Percentiles rank a stretch among this genome's conserved stretches.
Conservation (phyloP, 2,888 invertebrate species). For the Branchipolynoe longqiensis region DNA sequence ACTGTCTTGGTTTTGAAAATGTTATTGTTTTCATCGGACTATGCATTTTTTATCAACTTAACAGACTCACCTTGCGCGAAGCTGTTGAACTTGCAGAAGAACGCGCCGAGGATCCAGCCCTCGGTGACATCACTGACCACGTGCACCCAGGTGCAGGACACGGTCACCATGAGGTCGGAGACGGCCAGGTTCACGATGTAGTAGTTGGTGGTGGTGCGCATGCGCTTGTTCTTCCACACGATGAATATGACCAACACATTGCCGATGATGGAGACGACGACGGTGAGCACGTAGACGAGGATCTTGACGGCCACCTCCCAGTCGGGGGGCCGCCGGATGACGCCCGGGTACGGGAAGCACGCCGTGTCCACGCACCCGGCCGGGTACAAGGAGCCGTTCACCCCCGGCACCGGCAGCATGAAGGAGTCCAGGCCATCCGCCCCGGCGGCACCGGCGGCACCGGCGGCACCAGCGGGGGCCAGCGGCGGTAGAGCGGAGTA, state of each 20-base stretch:
- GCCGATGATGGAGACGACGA: constrained; percentile 61
- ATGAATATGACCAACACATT: constrained; percentile 63
- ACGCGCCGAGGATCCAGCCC: constrained; percentile 88
- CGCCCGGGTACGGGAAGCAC: constrained; percentile 56
- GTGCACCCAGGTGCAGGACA: constrained; percentile 88
- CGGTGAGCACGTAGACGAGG: constrained; percentile 61
- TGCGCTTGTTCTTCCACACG: constrained; percentile 67
- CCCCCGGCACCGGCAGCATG: neutral
- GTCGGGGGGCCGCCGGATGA: constrained; percentile 45
- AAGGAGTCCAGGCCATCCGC: too few species aligned
- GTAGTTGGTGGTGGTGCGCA: constrained; percentile 79
- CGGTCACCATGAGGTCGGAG: constrained; percentile 75
- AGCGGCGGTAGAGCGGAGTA: too few species aligned
- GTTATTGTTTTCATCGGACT: too few species aligned
- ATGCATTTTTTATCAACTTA: too few species aligned
- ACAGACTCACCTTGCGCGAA: constrained; percentile 87
- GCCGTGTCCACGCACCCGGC: constrained; percentile 13
- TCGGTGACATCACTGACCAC: constrained; percentile 89
- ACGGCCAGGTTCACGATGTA: constrained; percentile 79
- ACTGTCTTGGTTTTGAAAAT: too few species aligned
- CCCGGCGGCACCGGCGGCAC: too few species aligned
- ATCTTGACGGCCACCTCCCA: constrained; percentile 64
- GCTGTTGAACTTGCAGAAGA: constrained; percentile 90
- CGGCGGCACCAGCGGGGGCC: too few species aligned
- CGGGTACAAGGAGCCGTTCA: neutral